A percentile compares a stretch with the other conserved stretches of the same genome.
These are phyloP conservation scores for Drosophila sordidula DNA, from an alignment of 2,888 invertebrate genomes.

Conservation along the genomic window DNA sequence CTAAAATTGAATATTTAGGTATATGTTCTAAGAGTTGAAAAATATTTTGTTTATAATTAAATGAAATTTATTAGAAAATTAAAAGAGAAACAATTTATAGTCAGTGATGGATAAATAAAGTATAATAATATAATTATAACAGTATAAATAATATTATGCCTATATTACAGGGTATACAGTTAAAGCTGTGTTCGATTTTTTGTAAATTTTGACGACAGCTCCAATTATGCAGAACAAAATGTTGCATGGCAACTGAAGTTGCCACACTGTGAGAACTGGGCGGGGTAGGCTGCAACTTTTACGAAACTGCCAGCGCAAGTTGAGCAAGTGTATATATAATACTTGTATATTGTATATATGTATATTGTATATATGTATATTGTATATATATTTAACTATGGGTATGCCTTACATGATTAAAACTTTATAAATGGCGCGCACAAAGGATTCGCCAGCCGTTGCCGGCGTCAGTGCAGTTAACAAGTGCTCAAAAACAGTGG, in stretches of 20 bases:
- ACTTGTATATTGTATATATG: too few species aligned
- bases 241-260: conserved; percentile 9
- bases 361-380: neutral
- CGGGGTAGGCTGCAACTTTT: neutral
- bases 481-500: conserved; percentile 56
- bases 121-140: too few species aligned
- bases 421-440: conserved; percentile 55
- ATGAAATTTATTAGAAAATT: too few species aligned
- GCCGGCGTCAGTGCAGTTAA: conserved; percentile 43
- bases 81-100: too few species aligned
- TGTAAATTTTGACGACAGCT: conserved; percentile 1
- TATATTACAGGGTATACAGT: neutral
- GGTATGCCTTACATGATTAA: conserved; percentile 65
- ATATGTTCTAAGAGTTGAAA: too few species aligned
- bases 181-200: neutral
- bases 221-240: conserved; percentile 21
- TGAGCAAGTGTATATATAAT: conserved; percentile 4
- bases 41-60: too few species aligned
- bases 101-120: too few species aligned
- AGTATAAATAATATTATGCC: too few species aligned
- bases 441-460: conserved; percentile 29
- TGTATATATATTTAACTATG: conserved; percentile 33
- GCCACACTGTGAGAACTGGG: neutral
- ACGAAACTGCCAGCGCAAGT: neutral
- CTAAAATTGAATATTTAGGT: too few species aligned